Base-by-base conservation (phyloP, 2,888 invertebrate species). In the Agonum fuliginosum region DNA sequence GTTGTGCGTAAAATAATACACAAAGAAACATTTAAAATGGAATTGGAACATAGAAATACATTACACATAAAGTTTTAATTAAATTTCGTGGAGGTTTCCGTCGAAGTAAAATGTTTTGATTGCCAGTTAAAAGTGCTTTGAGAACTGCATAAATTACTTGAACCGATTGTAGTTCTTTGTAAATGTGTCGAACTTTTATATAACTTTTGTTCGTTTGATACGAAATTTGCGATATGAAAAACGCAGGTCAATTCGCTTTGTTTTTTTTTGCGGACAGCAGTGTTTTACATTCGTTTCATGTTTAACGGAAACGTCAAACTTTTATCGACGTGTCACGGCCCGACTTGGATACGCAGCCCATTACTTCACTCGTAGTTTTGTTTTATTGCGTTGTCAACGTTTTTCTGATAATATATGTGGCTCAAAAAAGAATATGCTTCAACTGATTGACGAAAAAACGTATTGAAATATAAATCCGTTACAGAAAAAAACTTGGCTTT, bases 221-320 rank as follows among this genome's bases (percentile, higher is more conserved):
- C n/a, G 12, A 22, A 54, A 20, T 54, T 54, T 22, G n/a, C 24
- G 54, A 24, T 54, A 54, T 54, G 54, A 20, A 54, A 54, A 54
- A 54, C 54, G 22, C 22, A 54, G 54, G 24, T 54, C 54, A 54
- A 54, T 54, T 54, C 24, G 24, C 24, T 54, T 20, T 12, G 24
- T 19, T 3, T 54, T n/a, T 54, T 54, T 54, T 37, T 54, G n/a
- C 10, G 51, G 20, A 20, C 5, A 8, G n/a, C 51, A 22, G 24
- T 51, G 54, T 54, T 54, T 54, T 54, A 54, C 24, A 54, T 54
- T 54, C 54, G 54, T 54, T 54, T 24, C 54, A 22, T 54, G 54
- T 54, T 24, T 54, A 54, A 24, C 54, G 54, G 54, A 54, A 54
- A 54, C 12, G 54, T 54, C 54, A 12, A 54, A 54, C 54, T 54